phyloP scores from a whole-genome alignment of 2,888 invertebrate species.

The Drosophila kuntzei region DNA sequence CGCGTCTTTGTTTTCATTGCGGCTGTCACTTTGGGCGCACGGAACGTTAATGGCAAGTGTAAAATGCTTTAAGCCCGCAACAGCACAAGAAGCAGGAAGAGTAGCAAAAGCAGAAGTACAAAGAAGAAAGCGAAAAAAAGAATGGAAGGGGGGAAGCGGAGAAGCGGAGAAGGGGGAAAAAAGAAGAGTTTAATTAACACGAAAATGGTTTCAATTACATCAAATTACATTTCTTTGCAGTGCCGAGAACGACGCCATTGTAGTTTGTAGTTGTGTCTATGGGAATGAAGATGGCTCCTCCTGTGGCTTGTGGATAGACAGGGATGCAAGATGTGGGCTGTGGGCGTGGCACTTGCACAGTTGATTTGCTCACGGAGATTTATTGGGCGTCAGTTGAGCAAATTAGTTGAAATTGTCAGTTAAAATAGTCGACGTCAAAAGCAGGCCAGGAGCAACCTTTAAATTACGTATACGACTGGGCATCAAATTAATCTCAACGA shows the following conservation, averaged over 20 bases:
- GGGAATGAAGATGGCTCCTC: conserved; percentile 5
- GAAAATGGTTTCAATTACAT: conserved; percentile 81
- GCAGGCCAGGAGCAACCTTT: neutral
- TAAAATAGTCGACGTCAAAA: conserved; percentile 47
- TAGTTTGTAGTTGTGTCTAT: conserved; percentile 54
- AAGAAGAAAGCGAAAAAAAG: conserved; percentile 33
- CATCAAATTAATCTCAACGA: conserved; percentile 19
- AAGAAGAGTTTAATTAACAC: conserved; percentile 81
- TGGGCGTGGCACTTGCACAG: conserved; percentile 61
- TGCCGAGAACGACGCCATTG: conserved; percentile 64
- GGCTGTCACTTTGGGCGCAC: conserved; percentile 79
- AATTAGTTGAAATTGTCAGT: conserved; percentile 81
- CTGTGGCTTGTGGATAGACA: conserved; percentile 27
- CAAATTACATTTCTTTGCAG: conserved; percentile 78
- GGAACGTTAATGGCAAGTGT: conserved; percentile 81
- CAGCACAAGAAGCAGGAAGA: conserved; percentile 23
- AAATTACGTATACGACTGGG: conserved; percentile 18
- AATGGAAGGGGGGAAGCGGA: conserved; percentile 51
- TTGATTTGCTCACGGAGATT: conserved; percentile 79
- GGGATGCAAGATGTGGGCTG: conserved; percentile 16
- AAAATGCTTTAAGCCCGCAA: conserved; percentile 78
- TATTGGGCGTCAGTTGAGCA: conserved; percentile 79
- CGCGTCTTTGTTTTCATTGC: conserved; percentile 80
- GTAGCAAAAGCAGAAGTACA: conserved; percentile 10
- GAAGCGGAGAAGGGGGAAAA: conserved; percentile 21